Conservation (phyloP, 1,140 invertebrate species). For the Aphaenogaster rudis region DNA sequence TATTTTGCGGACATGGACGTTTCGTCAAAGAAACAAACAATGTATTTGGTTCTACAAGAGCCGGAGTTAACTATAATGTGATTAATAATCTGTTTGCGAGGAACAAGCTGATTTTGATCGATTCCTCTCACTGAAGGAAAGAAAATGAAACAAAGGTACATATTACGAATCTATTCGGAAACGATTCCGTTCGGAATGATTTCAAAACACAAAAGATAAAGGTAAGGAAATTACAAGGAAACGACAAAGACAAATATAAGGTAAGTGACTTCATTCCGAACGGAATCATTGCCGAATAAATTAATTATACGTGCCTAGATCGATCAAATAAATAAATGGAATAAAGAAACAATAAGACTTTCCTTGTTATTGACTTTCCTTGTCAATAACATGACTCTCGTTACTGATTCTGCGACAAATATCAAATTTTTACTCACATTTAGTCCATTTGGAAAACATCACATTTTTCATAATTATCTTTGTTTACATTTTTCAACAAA, state of each 20-base stretch:
- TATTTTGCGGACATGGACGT: background rate
- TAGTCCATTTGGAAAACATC: background rate
- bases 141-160: background rate
- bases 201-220: too few species aligned
- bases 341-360: background rate
- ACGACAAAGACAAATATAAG: too few species aligned
- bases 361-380: too few species aligned
- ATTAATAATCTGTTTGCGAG: background rate
- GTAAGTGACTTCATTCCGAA: too few species aligned
- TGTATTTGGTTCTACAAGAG: background rate
- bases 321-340: background rate
- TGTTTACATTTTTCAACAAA: background rate
- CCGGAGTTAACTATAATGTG: background rate
- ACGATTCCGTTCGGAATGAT: too few species aligned
- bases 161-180: too few species aligned
- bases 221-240: too few species aligned
- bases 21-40: conserved; percentile 3
- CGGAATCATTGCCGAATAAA: too few species aligned
- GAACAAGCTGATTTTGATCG: background rate
- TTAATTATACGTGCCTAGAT: too few species aligned
- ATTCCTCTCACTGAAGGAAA: background rate
- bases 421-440: background rate
- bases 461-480: background rate
- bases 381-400: background rate
- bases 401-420: background rate